Percentiles rank a stretch among this genome's conserved stretches.
Evolutionary conservation across 2,888 invertebrate species (phyloP).

Genomic region (Nemotelus pantherinus): DNA sequence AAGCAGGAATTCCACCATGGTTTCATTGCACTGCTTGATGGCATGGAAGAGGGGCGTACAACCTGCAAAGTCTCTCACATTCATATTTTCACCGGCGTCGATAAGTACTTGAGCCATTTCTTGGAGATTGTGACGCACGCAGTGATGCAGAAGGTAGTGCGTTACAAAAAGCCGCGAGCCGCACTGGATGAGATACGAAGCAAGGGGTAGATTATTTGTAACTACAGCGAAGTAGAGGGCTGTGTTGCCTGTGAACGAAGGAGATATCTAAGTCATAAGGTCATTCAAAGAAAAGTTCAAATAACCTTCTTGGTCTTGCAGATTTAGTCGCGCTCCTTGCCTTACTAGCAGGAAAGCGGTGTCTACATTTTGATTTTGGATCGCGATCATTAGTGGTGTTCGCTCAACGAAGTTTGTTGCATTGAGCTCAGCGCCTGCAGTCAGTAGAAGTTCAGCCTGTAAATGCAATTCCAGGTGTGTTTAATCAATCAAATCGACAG

Average conservation of each 20-base stretch:
- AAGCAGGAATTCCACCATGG: slow-evolving; percentile 70
- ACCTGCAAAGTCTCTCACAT: slow-evolving; percentile 64
- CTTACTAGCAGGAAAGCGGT: slow-evolving; percentile 69
- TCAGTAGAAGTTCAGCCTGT: slow-evolving; percentile 68
- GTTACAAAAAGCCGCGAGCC: slow-evolving; percentile 78
- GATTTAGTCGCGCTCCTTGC: slow-evolving; percentile 72
- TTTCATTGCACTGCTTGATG: slow-evolving; percentile 72
- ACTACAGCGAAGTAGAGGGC: slow-evolving; percentile 60
- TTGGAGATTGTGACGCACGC: slow-evolving; percentile 71
- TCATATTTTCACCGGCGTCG: slow-evolving; percentile 58
- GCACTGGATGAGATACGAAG: slow-evolving; percentile 66
- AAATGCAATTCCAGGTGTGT: slow-evolving; percentile 45
- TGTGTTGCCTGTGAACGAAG: slow-evolving; percentile 55
- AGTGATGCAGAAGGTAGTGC: slow-evolving; percentile 75
- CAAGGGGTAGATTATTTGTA: slow-evolving; percentile 57
- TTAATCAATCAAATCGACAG: no score
- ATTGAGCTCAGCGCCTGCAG: slow-evolving; percentile 69
- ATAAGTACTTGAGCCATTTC: slow-evolving; percentile 59
- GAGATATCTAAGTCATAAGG: background rate
- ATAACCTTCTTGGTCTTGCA: slow-evolving; percentile 74
- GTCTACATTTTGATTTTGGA: slow-evolving; percentile 58
- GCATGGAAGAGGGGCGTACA: slow-evolving; percentile 78
- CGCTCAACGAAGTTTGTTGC: slow-evolving; percentile 70
- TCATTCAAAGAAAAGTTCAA: background rate
- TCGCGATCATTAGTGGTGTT: slow-evolving; percentile 66